phyloP scores from a whole-genome alignment of 2,888 invertebrate genomes.

The Augochlorella aurata region DNA sequence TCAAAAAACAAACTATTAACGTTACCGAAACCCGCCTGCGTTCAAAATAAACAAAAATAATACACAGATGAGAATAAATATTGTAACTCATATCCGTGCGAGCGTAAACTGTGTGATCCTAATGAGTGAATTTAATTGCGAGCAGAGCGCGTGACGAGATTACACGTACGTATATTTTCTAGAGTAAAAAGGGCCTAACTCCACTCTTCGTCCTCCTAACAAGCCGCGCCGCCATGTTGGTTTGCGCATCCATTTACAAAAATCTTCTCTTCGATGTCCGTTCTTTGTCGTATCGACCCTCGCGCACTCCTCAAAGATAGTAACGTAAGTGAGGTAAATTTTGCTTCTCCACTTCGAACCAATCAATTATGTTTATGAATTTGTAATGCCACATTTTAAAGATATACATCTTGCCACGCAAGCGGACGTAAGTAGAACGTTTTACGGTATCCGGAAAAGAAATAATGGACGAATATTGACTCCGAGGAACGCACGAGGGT shows the following conservation, averaged over 20 bases:
- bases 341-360: too few species aligned
- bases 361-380: too few species aligned
- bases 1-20: constrained; percentile 9
- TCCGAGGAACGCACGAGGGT: too few species aligned
- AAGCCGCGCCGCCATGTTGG: neutral
- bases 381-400: too few species aligned
- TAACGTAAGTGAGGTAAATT: too few species aligned
- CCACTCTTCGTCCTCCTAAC: constrained; percentile 47
- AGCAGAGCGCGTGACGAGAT: neutral
- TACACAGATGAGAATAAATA: constrained; percentile 9
- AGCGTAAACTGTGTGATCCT: constrained; percentile 2
- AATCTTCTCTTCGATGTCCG: neutral
- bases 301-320: too few species aligned
- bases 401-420: too few species aligned
- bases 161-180: constrained; percentile 47
- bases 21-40: constrained; percentile 34
- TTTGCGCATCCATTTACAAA: neutral
- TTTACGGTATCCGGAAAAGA: too few species aligned
- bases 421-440: too few species aligned
- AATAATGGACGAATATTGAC: too few species aligned
- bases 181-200: constrained; percentile 54
- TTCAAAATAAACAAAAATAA: constrained; percentile 12
- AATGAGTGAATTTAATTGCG: constrained; percentile 6
- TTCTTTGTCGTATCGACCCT: neutral
- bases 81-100: constrained; percentile 40